These are phyloP conservation scores for Mnemiopsis leidyi DNA, from an alignment of 37 sponge, comb jelly and placozoan species.

Conservation along the genomic window DNA sequence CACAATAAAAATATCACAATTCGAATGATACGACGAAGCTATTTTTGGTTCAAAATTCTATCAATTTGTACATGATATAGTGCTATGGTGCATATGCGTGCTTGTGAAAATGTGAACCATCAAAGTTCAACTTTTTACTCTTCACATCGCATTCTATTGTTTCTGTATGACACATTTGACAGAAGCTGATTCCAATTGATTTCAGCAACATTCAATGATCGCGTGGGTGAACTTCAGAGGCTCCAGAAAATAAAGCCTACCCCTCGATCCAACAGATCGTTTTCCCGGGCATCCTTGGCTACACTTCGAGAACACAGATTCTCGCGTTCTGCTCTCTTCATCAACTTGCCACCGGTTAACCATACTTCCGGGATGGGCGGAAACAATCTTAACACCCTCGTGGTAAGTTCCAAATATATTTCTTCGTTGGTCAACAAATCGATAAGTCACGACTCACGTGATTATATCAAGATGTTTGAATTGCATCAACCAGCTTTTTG, in stretches of 20 bases:
- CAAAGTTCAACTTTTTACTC: background rate
- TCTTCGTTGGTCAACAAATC: too few relatives aligned
- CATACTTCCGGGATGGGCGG: constrained; percentile 33
- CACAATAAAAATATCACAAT: background rate
- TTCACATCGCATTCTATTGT: too few relatives aligned
- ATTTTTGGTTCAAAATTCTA: background rate
- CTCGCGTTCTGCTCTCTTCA: constrained; percentile 51
- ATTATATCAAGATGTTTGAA: too few relatives aligned
- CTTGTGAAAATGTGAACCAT: background rate
- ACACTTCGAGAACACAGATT: constrained; percentile 60
- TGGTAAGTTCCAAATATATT: constrained; percentile 27
- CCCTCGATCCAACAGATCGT: constrained; percentile 27
- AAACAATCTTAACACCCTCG: constrained; percentile 64
- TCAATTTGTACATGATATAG: background rate
- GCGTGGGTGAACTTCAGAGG: constrained; percentile 7
- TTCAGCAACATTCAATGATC: constrained; percentile 61
- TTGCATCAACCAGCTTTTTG: too few relatives aligned
- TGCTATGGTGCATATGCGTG: background rate
- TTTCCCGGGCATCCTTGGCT: constrained; percentile 9
- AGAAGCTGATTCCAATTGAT: background rate
- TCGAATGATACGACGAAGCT: background rate
- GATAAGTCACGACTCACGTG: too few relatives aligned
- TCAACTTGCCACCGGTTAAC: constrained; percentile 62
- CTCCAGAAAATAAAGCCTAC: constrained; percentile 55
- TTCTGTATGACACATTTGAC: background rate